Percentiles rank a stretch among this genome's conserved stretches.
Conservation (phyloP, 2,797 vertebrate genomes). For the Crax fasciolata region DNA sequence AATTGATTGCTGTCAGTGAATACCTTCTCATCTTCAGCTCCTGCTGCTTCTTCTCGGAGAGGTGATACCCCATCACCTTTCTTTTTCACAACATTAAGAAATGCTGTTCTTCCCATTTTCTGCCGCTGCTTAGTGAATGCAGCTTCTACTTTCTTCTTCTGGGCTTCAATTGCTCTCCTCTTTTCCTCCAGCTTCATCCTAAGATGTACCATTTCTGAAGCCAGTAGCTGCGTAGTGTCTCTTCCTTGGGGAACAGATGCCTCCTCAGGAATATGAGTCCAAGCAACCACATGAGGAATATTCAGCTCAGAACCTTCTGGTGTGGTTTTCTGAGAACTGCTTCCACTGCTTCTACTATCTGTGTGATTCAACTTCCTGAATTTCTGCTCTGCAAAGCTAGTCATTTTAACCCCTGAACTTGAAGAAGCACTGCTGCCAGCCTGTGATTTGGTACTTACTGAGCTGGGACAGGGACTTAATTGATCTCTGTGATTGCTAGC, state of each 20-base stretch:
- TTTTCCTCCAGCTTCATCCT: constrained; percentile 98
- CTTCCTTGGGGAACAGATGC: constrained; percentile 86
- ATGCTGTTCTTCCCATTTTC: constrained; percentile 95
- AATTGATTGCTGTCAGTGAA: constrained; percentile 77
- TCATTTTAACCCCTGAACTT: constrained; percentile 91
- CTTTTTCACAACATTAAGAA: constrained; percentile 96
- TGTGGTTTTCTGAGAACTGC: constrained; percentile 94
- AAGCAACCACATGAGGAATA: constrained; percentile 92
- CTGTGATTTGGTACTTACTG: constrained; percentile 88
- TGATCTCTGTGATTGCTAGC: constrained; percentile 83
- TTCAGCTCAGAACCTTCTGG: constrained; percentile 94
- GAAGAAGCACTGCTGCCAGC: constrained; percentile 89
- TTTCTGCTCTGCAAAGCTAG: constrained; percentile 98
- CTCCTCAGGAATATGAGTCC: constrained; percentile 93
- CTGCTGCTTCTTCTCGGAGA: constrained; percentile 85
- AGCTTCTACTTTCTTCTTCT: constrained; percentile 98
- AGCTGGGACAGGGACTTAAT: constrained; percentile 91
- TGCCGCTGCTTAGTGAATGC: constrained; percentile 95
- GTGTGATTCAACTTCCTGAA: constrained; percentile 90
- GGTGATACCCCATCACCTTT: constrained; percentile 90
- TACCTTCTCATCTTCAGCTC: constrained; percentile 84
- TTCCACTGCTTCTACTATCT: constrained; percentile 90
- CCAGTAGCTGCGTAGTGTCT: constrained; percentile 94
- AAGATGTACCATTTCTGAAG: constrained; percentile 96
- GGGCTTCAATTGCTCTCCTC: constrained; percentile 96